A percentile compares a stretch with the other conserved stretches of the same genome.
Conservation (phyloP, 2,888 invertebrate genomes). For the Hydrotaea cyrtoneurina region DNA sequence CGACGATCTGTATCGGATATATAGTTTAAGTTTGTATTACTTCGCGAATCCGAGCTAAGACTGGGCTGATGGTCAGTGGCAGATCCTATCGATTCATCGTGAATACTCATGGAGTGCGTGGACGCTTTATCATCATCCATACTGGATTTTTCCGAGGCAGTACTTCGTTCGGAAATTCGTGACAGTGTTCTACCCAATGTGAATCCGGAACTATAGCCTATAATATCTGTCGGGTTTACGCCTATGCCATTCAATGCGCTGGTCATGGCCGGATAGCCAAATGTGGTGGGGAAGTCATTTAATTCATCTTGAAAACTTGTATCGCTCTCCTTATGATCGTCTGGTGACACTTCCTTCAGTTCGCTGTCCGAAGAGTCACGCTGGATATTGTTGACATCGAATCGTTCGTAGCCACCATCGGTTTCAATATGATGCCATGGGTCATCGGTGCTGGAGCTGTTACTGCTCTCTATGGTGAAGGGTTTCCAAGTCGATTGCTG, state of each 20-base stretch:
- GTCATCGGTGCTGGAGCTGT: slow-evolving; percentile 92
- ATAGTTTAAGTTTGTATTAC: slow-evolving; percentile 87
- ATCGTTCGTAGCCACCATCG: slow-evolving; percentile 83
- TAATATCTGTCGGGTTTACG: slow-evolving; percentile 84
- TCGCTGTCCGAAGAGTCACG: slow-evolving; percentile 79
- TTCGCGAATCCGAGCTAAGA: slow-evolving; percentile 91
- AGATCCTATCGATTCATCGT: slow-evolving; percentile 91
- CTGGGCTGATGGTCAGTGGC: slow-evolving; percentile 91
- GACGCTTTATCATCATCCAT: slow-evolving; percentile 93
- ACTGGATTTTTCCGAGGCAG: slow-evolving; percentile 93
- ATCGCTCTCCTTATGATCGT: slow-evolving; percentile 83
- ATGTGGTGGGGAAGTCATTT: slow-evolving; percentile 88
- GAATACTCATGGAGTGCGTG: slow-evolving; percentile 90
- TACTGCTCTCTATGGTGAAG: slow-evolving; percentile 91
- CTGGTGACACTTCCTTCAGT: slow-evolving; percentile 82
- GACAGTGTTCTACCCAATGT: slow-evolving; percentile 89
- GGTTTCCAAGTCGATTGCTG: slow-evolving; percentile 91
- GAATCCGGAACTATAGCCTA: slow-evolving; percentile 88
- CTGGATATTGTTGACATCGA: slow-evolving; percentile 79
- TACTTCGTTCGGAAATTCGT: slow-evolving; percentile 93
- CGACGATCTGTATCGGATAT: slow-evolving; percentile 90
- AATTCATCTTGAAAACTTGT: slow-evolving; percentile 88
- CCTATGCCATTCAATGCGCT: slow-evolving; percentile 82
- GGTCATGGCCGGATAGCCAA: slow-evolving; percentile 86
- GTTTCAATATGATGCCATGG: slow-evolving; percentile 90